Percentiles rank a stretch among this genome's conserved stretches.
Conservation (phyloP, 2,888 invertebrate species). For the Acleris holmiana region DNA sequence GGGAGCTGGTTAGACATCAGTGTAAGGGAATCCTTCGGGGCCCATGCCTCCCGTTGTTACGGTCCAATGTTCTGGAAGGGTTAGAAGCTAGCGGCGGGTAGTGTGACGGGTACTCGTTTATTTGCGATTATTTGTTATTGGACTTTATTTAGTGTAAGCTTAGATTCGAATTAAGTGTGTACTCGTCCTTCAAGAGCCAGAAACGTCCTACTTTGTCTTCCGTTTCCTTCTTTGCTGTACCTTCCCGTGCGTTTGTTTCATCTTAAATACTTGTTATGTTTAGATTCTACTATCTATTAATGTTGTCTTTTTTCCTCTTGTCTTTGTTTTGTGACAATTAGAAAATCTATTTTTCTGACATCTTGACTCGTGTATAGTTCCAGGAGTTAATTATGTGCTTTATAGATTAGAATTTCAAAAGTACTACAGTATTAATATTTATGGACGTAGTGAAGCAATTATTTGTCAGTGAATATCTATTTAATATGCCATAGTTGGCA, state of each 20-base stretch:
- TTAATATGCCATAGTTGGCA: too few species aligned
- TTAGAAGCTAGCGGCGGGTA: slow-evolving; percentile 59
- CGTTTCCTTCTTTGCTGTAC: slow-evolving; percentile 15
- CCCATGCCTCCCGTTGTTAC: not conserved
- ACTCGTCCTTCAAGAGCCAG: slow-evolving; percentile 61
- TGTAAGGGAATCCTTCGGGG: too few species aligned
- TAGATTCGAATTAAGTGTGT: slow-evolving; percentile 62
- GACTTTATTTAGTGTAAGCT: slow-evolving; percentile 67
- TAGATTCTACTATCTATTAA: not conserved
- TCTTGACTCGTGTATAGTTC: not conserved
- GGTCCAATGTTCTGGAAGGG: not conserved
- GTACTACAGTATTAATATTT: not conserved
- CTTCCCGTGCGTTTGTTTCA: not conserved
- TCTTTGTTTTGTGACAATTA: not conserved
- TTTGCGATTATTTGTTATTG: slow-evolving; percentile 73
- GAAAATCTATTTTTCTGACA: not conserved
- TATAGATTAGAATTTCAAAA: not conserved
- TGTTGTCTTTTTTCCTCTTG: not conserved
- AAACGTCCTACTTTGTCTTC: slow-evolving; percentile 38
- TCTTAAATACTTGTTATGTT: not conserved
- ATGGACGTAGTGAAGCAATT: not conserved
- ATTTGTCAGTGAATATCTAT: not conserved
- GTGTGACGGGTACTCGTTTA: slow-evolving; percentile 78
- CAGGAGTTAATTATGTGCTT: not conserved
- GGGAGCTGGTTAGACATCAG: not conserved